A percentile compares a stretch with the other conserved stretches of the same genome.
These are phyloP conservation scores for Scarus forsteni DNA, from an alignment of 2,797 vertebrate genomes.

Conservation along the genomic window DNA sequence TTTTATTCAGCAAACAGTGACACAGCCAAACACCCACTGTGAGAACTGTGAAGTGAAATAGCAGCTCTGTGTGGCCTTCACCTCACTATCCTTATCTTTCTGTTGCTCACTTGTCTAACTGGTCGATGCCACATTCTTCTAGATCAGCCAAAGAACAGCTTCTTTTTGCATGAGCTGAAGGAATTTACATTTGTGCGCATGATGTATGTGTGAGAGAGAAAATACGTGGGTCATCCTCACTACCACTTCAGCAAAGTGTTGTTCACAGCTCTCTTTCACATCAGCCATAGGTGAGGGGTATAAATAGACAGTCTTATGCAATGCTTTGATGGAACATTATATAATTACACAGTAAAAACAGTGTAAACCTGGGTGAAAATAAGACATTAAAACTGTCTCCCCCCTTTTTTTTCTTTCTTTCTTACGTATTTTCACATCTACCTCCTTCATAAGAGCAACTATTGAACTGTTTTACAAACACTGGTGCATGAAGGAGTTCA, in stretches of 20 bases:
- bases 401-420: background rate
- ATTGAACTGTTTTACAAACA: background rate
- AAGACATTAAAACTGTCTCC: background rate
- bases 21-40: conserved; percentile 5
- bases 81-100: background rate
- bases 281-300: conserved; percentile 56
- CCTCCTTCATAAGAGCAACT: background rate
- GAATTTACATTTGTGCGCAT: background rate
- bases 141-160: conserved; percentile 30
- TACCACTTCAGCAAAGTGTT: conserved; percentile 26
- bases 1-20: conserved; percentile 26
- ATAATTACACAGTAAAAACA: conserved; percentile 49
- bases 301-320: conserved; percentile 68
- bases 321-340: conserved; percentile 58
- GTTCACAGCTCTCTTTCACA: conserved; percentile 45
- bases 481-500: conserved; percentile 10
- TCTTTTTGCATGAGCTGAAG: conserved; percentile 10
- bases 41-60: conserved; percentile 24
- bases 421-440: background rate
- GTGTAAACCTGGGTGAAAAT: conserved; percentile 26
- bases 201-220: background rate
- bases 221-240: conserved; percentile 11
- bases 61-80: conserved; percentile 3
- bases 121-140: conserved; percentile 11
- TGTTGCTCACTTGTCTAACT: conserved; percentile 11